These are phyloP conservation scores for Amblyornis subalaris DNA, from an alignment of 2,113 vertebrate genomes.

Conservation along the genomic window DNA sequence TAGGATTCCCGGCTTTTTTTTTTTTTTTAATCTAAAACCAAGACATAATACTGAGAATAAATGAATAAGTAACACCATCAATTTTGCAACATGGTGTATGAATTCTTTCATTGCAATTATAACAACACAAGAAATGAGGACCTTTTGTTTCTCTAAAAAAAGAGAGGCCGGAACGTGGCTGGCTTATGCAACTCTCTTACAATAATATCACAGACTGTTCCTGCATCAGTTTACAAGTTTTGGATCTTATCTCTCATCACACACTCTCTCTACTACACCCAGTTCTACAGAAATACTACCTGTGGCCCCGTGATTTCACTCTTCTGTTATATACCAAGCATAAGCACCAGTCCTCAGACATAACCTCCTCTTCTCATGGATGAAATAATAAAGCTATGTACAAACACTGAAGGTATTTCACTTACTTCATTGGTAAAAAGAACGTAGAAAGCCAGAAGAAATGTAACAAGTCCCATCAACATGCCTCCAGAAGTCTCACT, in stretches of 20 bases:
- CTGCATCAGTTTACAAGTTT: background rate
- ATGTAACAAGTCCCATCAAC: slow-evolving; percentile 79
- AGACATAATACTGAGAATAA: background rate
- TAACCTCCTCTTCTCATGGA: background rate
- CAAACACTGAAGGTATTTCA: background rate
- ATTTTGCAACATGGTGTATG: background rate
- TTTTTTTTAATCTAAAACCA: background rate
- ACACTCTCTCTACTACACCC: background rate
- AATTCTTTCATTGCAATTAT: background rate
- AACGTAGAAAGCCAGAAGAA: slow-evolving; percentile 87
- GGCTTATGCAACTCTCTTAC: background rate
- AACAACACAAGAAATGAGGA: background rate
- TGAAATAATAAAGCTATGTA: background rate
- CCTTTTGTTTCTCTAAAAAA: background rate
- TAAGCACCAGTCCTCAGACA: background rate
- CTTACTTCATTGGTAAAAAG: slow-evolving; percentile 95
- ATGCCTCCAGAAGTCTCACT: slow-evolving; percentile 88
- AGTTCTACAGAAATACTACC: background rate
- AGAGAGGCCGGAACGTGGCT: accelerated
- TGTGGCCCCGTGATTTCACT: background rate
- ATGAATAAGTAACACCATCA: background rate
- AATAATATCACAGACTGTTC: background rate
- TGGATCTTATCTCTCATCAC: background rate
- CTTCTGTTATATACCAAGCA: background rate
- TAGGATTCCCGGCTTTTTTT: background rate